Base-by-base conservation (phyloP, 2,888 invertebrate species). In the Halocaridina rubra region DNA sequence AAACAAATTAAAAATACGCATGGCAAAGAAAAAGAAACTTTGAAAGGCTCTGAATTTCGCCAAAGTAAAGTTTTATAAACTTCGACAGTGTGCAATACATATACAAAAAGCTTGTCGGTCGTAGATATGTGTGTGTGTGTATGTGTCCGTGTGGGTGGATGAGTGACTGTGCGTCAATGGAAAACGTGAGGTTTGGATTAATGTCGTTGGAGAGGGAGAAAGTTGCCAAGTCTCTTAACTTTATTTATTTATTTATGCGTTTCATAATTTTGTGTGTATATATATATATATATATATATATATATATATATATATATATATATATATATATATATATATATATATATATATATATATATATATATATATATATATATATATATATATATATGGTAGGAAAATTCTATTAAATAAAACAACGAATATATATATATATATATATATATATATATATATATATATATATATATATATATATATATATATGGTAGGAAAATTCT, bases 311-410 rank as follows among this genome's bases (percentile, higher is more conserved):
- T 72, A 72, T 72, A 72, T 72, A 72, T 72, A 72, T 72, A 72
- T 64, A 72, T 72, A 72, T 72, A 72, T 72, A 72, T 72, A 72
- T 72, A 72, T 72, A 72, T 72, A 72, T 72, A 72, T 72, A 72
- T 72, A 72, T 72, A 72, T 72, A 72, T 72, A 72, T 32, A 67
- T 67, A 67, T 19, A 29, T 29, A 29, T 29, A 29, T 29, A 71
- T 71, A 71, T 88, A 71, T 71, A 71, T 71, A 71, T 71, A 3
- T 71, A 71, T 71, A 71, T 71, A 64, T 64, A 64, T 7, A 22
- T 67, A 67, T 67, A 67, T 67, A 67, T 67, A 67, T 67, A 67
- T n/a, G n/a, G n/a, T n/a, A n/a, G n/a, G n/a, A n/a, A n/a, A n/a
- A n/a, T n/a, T n/a, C n/a, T n/a, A n/a, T n/a, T n/a, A n/a, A n/a